Evolutionary conservation across 2,888 invertebrate genomes (phyloP), one percentile per base, ranked within the genome.

Genomic region (Ligdia adustata): DNA sequence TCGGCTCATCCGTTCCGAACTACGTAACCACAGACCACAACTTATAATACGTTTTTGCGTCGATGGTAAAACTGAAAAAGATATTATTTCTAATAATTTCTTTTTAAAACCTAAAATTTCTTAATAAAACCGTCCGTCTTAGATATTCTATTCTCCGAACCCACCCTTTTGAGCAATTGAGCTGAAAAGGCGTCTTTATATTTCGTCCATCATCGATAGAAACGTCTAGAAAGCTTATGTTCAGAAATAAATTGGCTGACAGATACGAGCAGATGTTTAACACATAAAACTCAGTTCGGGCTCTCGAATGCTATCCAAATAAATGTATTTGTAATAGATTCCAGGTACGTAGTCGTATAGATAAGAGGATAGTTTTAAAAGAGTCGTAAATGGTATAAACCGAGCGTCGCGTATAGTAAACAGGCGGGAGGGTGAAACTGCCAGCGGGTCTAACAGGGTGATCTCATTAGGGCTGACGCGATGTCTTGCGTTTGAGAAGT

Each of bases 271-370:
- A 38, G 26, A 38, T 45, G 38, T 32, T 32, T 9, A 32, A 45
- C 9, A 24, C 32, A 38, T 38, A 38, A 37, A 44, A 44, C 13
- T 13, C 20, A 43, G 28, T 29, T 12, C 24, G 5, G 2, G 12
- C n/a, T 11, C 13, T 9, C 4, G 5, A 20, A 9, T 13, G 22
- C 22, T 6, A 9, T 9, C 14, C 15, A 22, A 35, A 28, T 22
- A 28, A 42, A 42, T 42, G 27, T 42, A 42, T 34, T 18, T 20
- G 33, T 18, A 34, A 42, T 34, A 20, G 34, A 41, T 34, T 42
- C 14, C 20, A 28, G 34, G 27, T 34, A 27, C 9, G 22, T 15
- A 35, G n/a, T n/a, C 9, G 9, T 22, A 14, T 14, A 11, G 22
- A 32, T 16, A 24, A 24, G 16, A 16, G 4, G 16, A 32, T 32